phyloP scores from a whole-genome alignment of 2,888 invertebrate species.

The Ophion obscuratus region DNA sequence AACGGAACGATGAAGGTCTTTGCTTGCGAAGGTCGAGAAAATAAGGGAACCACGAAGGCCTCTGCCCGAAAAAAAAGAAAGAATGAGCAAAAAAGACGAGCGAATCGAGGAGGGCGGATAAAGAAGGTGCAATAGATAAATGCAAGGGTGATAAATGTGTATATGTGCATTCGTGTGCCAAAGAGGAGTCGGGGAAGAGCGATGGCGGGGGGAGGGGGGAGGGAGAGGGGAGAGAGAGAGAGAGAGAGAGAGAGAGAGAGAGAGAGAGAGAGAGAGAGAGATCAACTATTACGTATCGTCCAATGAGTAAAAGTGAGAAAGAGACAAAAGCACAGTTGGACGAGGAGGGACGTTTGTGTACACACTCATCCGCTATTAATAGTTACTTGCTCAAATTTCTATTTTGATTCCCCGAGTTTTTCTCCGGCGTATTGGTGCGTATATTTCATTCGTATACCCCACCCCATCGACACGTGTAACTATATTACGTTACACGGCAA shows the following conservation, averaged over 20 bases:
- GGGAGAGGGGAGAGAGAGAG: neutral
- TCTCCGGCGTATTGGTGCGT: constrained; percentile 46
- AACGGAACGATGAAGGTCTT: neutral
- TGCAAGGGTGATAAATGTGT: constrained; percentile 45
- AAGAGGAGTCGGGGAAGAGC: constrained; percentile 23
- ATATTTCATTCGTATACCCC: neutral
- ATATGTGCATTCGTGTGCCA: constrained; percentile 16
- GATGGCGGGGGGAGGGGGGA: neutral
- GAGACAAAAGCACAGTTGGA: constrained; percentile 50
- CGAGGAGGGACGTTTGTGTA: constrained; percentile 68
- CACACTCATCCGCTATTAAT: constrained; percentile 85
- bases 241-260: constrained; percentile 28
- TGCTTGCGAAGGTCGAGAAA: too few species aligned
- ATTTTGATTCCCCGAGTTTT: constrained; percentile 81
- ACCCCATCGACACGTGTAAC: constrained; percentile 6
- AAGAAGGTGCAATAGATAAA: constrained; percentile 36
- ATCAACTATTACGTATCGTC: constrained; percentile 33
- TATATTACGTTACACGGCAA: neutral
- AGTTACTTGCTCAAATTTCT: constrained; percentile 85
- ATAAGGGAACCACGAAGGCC: too few species aligned
- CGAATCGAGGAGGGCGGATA: constrained; percentile 11
- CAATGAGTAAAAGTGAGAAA: constrained; percentile 34
- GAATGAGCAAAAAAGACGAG: neutral
- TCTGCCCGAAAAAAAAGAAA: neutral
- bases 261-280: constrained; percentile 27